Evolutionary conservation across 2,113 vertebrate genomes (phyloP).

Genomic region (Chloebia gouldiae): DNA sequence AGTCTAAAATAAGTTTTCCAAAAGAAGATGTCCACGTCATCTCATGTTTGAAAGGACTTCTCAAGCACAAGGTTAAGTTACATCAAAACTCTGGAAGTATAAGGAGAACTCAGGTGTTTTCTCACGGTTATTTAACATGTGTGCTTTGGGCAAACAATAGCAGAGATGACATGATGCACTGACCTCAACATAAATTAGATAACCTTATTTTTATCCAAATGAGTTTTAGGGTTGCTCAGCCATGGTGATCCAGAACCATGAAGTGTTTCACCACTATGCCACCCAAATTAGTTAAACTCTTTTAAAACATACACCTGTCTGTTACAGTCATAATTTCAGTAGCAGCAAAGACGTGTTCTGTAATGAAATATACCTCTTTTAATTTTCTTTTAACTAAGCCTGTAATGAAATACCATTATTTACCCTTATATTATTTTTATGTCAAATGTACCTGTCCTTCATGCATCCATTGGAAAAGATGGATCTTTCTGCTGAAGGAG

Average conservation of each 20-base stretch:
- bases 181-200: neutral
- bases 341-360: neutral
- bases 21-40: rapidly evolving
- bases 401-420: neutral
- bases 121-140: neutral
- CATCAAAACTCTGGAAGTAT: neutral
- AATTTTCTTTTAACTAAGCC: neutral
- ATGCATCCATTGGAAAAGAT: neutral
- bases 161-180: neutral
- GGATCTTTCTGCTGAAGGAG: neutral
- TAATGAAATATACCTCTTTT: neutral
- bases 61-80: neutral
- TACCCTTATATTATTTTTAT: neutral
- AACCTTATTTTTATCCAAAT: neutral
- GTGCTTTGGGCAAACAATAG: neutral
- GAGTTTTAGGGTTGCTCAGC: neutral
- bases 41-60: neutral
- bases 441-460: neutral
- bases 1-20: neutral
- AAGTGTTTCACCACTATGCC: neutral
- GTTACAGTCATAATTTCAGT: neutral
- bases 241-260: neutral
- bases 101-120: neutral
- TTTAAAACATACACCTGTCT: neutral
- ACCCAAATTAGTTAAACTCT: neutral